Percentiles rank a stretch among this genome's conserved stretches.
Evolutionary conservation across 2,888 invertebrate genomes (phyloP).

Genomic region (Frankliniella fusca): DNA sequence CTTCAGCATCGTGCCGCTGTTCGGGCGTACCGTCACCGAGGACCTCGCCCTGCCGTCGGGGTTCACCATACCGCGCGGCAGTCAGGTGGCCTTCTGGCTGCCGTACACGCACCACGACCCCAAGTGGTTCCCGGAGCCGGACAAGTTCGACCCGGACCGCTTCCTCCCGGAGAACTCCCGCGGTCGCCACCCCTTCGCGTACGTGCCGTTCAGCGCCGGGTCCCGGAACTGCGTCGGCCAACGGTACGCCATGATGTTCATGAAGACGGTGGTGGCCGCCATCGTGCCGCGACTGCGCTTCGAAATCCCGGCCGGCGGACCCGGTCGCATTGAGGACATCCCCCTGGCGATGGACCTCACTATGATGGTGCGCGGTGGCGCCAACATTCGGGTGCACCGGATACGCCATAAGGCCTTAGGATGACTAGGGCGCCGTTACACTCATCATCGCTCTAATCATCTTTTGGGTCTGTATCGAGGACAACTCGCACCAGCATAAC

Average conservation of each 20-base stretch:
- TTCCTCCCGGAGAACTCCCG: background rate
- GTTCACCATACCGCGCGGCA: slow-evolving; percentile 31
- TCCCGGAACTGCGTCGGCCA: slow-evolving; percentile 12
- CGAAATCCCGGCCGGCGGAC: background rate
- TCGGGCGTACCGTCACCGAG: slow-evolving; percentile 31
- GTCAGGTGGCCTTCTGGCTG: slow-evolving; percentile 23
- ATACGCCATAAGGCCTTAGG: too few species aligned
- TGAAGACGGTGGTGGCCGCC: background rate
- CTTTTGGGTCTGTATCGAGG: too few species aligned
- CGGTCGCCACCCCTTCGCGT: background rate
- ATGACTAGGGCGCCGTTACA: too few species aligned
- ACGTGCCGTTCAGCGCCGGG: slow-evolving; percentile 11
- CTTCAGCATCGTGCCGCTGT: slow-evolving; percentile 31
- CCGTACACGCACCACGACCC: background rate
- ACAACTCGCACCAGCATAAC: too few species aligned
- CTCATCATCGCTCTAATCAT: too few species aligned
- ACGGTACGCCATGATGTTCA: slow-evolving; percentile 30
- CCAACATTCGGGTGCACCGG: background rate
- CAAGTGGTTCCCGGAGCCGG: background rate
- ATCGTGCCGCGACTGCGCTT: background rate
- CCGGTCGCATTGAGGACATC: background rate
- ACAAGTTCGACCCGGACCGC: slow-evolving; percentile 11
- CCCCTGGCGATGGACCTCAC: background rate
- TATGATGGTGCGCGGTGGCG: background rate
- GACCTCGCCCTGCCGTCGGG: slow-evolving; percentile 31